Percentiles rank a stretch among this genome's conserved stretches.
These are phyloP conservation scores for Ophioninae sp. DNA, from an alignment of 2,888 invertebrate genomes.

Conservation along the genomic window DNA sequence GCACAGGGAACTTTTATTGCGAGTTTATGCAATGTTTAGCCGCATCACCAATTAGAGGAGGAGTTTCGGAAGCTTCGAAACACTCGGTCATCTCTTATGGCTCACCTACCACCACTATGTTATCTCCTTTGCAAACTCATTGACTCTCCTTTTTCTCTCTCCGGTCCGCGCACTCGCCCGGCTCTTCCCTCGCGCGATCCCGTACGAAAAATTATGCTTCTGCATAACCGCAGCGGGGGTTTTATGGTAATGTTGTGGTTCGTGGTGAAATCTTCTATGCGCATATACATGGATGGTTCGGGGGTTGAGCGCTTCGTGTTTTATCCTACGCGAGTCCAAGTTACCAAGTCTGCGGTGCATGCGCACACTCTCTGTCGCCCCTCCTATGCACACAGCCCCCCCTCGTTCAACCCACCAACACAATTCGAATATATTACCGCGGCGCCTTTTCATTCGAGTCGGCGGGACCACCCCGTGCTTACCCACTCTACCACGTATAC, in stretches of 20 bases:
- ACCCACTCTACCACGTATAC: constrained; percentile 39
- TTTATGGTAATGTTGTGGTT: constrained; percentile 79
- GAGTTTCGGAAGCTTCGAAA: constrained; percentile 57
- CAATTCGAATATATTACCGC: constrained; percentile 75
- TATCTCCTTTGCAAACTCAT: constrained; percentile 30
- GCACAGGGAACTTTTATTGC: constrained; percentile 76
- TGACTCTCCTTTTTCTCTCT: constrained; percentile 21
- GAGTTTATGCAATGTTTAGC: constrained; percentile 79
- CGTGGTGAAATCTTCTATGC: constrained; percentile 77
- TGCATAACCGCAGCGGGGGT: constrained; percentile 77
- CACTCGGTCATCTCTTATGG: constrained; percentile 35
- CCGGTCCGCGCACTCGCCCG: constrained; percentile 2
- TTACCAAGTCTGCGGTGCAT: constrained; percentile 46
- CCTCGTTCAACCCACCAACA: constrained; percentile 60
- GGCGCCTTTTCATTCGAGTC: constrained; percentile 72
- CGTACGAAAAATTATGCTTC: constrained; percentile 78
- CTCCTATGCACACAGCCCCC: constrained; percentile 11
- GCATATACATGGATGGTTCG: constrained; percentile 68
- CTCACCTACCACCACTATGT: constrained; percentile 22
- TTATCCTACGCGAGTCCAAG: constrained; percentile 63
- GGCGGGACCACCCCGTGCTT: constrained; percentile 57
- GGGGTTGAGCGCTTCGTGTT: constrained; percentile 66
- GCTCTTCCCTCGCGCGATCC: constrained; percentile 41
- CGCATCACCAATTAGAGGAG: constrained; percentile 78
- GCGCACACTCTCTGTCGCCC: constrained; percentile 49